Evolutionary conservation across 2,113 vertebrate species (phyloP).

Genomic region (Psophia crepitans): DNA sequence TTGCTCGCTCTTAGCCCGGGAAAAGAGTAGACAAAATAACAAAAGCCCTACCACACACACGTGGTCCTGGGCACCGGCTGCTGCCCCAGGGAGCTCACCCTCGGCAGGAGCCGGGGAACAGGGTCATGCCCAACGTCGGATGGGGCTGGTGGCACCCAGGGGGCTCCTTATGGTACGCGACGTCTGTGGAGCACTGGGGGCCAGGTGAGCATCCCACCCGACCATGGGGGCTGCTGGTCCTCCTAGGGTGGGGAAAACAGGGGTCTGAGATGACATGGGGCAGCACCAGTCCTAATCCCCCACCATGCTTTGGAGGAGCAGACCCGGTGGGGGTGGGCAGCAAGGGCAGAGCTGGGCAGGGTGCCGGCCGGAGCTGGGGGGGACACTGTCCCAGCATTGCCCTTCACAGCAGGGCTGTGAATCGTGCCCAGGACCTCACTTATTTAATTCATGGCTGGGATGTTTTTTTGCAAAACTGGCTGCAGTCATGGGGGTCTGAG

Average conservation of each 20-base stretch:
- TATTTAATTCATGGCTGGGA: not conserved
- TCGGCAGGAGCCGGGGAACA: not conserved
- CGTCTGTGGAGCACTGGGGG: not conserved
- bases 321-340: not conserved
- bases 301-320: not conserved
- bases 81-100: not conserved
- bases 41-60: not conserved
- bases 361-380: not conserved
- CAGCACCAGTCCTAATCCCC: not conserved
- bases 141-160: not conserved
- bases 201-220: not conserved
- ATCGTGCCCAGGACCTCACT: not conserved
- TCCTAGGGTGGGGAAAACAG: not conserved
- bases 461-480: not conserved
- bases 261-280: not conserved
- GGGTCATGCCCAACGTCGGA: rapidly evolving
- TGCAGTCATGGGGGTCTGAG: not conserved
- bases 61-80: not conserved
- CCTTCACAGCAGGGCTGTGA: not conserved
- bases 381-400: not conserved
- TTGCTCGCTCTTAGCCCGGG: not conserved
- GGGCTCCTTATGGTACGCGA: rapidly evolving
- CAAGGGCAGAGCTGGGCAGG: not conserved
- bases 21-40: not conserved
- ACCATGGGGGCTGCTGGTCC: too few species aligned